Percentiles rank a stretch among this genome's conserved stretches.
These are phyloP conservation scores for Ptychadena robeensis DNA, from an alignment of 2,797 vertebrate species.

Conservation along the genomic window DNA sequence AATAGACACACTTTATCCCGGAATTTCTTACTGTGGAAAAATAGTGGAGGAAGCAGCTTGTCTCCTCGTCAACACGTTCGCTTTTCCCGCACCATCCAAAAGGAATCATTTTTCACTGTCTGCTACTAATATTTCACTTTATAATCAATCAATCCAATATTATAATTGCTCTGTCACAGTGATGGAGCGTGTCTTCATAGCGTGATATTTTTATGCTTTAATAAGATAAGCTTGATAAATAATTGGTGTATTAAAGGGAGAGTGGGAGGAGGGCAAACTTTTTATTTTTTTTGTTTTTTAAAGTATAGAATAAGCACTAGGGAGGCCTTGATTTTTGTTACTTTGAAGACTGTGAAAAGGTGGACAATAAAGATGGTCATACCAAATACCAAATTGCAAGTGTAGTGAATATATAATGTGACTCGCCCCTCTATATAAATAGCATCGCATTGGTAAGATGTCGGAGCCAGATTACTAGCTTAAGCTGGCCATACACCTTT, in stretches of 20 bases:
- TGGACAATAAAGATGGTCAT: too few species aligned
- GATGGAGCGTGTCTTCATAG: constrained; percentile 13
- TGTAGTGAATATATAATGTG: too few species aligned
- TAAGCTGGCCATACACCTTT: too few species aligned
- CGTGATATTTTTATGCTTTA: constrained; percentile 42
- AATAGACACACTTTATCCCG: background rate
- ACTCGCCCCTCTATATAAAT: too few species aligned
- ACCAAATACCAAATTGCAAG: too few species aligned
- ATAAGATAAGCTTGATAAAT: constrained; percentile 24
- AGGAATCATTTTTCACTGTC: constrained; percentile 39
- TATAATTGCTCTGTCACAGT: constrained; percentile 57
- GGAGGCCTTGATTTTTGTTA: too few species aligned
- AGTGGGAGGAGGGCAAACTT: background rate
- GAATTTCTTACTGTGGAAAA: background rate
- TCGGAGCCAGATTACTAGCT: too few species aligned
- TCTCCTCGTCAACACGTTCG: constrained; percentile 35
- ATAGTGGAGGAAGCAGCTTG: background rate
- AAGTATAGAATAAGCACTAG: background rate
- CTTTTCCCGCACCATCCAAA: constrained; percentile 19
- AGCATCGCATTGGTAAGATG: too few species aligned
- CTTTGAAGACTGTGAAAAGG: too few species aligned
- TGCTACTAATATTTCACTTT: constrained; percentile 49
- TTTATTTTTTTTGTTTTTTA: background rate
- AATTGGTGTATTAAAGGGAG: constrained; percentile 5
- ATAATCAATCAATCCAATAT: constrained; percentile 58